Percentiles rank a stretch among this genome's conserved stretches.
Evolutionary conservation across 2,797 vertebrate genomes (phyloP).

Genomic region (Micrastur ruficollis): DNA sequence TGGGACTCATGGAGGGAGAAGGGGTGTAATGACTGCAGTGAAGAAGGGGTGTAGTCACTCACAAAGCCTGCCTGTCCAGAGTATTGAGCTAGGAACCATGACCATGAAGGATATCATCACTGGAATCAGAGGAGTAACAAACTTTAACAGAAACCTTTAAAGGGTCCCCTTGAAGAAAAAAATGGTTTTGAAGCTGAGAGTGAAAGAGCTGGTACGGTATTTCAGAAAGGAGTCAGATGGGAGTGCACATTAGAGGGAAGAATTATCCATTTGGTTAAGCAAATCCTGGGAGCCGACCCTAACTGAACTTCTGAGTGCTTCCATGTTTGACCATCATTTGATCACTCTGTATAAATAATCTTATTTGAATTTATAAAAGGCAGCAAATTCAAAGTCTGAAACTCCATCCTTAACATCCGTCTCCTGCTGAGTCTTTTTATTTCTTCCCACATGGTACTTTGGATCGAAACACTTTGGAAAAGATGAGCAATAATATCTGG

Average conservation of each 20-base stretch:
- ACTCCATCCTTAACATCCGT: background rate
- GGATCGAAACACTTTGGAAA: slow-evolving; percentile 25
- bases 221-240: background rate
- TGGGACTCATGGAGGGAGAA: background rate
- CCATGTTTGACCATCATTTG: slow-evolving; percentile 12
- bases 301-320: background rate
- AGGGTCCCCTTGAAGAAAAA: background rate
- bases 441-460: slow-evolving; percentile 38
- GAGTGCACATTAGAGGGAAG: background rate
- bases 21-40: accelerated
- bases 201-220: background rate
- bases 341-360: slow-evolving; percentile 42
- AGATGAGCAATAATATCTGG: slow-evolving; percentile 58
- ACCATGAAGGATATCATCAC: background rate
- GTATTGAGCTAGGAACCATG: background rate
- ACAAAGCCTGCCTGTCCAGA: background rate
- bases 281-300: background rate
- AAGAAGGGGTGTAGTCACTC: background rate
- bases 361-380: slow-evolving; percentile 15
- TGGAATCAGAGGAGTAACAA: background rate
- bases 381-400: slow-evolving; percentile 12
- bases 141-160: background rate
- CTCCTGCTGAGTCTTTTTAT: slow-evolving; percentile 29
- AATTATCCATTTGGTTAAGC: background rate
- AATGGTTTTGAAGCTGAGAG: background rate